Percentiles rank a stretch among this genome's conserved stretches.
Evolutionary conservation across 2,888 invertebrate species (phyloP).

Genomic region (Ormyrus nitidulus): DNA sequence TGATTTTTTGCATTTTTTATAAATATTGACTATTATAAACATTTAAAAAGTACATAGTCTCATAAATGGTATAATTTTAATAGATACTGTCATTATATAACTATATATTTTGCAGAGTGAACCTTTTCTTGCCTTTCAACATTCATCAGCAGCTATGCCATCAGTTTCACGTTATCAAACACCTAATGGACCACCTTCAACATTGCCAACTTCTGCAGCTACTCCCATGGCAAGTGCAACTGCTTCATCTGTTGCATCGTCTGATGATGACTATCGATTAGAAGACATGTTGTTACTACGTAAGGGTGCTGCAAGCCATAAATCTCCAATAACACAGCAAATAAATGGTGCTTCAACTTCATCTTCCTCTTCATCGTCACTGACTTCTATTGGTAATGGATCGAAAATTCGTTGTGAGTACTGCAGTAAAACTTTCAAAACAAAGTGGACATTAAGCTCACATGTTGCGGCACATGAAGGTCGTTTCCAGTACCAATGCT

Average conservation of each 20-base stretch:
- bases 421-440: slow-evolving; percentile 73
- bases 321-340: background rate
- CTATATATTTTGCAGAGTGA: slow-evolving; percentile 56
- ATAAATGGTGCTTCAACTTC: slow-evolving; percentile 42
- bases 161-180: slow-evolving; percentile 27
- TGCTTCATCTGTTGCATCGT: slow-evolving; percentile 49
- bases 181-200: slow-evolving; percentile 23
- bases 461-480: slow-evolving; percentile 74
- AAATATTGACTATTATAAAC: background rate
- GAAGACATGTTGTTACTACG: slow-evolving; percentile 71
- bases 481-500: slow-evolving; percentile 72
- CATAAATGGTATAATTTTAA: background rate
- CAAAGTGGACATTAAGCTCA: slow-evolving; percentile 73
- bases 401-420: slow-evolving; percentile 69
- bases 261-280: slow-evolving; percentile 68
- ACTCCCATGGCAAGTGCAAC: slow-evolving; percentile 1
- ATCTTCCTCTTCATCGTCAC: slow-evolving; percentile 23
- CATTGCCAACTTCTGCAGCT: background rate
- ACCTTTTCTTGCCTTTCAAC: slow-evolving; percentile 50
- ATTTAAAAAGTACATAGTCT: background rate
- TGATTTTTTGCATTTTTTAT: background rate
- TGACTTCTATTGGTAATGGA: background rate
- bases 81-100: background rate
- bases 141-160: slow-evolving; percentile 12
- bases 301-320: slow-evolving; percentile 56